Conservation (phyloP, 2,888 invertebrate genomes). For the Cataglyphis altisquamis region DNA sequence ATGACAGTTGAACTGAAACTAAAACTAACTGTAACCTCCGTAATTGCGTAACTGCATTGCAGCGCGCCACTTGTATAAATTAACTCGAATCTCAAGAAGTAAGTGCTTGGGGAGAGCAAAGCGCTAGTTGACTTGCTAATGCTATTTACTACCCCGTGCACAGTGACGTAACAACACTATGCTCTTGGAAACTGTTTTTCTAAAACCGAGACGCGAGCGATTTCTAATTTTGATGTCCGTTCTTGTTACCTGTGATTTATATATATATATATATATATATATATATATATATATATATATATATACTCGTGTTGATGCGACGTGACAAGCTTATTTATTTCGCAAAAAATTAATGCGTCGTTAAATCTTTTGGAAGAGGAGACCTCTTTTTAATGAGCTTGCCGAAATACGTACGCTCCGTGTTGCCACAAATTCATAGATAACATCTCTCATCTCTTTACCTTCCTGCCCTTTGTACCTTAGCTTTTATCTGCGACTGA, state of each 20-base stretch:
- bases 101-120: constrained; percentile 82
- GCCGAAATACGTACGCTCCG: constrained; percentile 21
- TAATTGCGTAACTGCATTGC: constrained; percentile 83
- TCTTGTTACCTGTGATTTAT: neutral
- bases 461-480: neutral
- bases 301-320: neutral
- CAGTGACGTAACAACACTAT: constrained; percentile 73
- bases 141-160: constrained; percentile 80
- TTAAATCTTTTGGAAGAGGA: constrained; percentile 35
- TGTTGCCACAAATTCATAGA: constrained; percentile 7
- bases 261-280: neutral
- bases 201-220: constrained; percentile 23
- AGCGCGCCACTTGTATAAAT: constrained; percentile 84
- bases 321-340: constrained; percentile 40
- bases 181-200: constrained; percentile 72
- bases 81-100: constrained; percentile 85
- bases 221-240: constrained; percentile 16
- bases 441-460: constrained; percentile 14
- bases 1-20: constrained; percentile 75
- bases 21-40: constrained; percentile 81
- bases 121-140: constrained; percentile 85
- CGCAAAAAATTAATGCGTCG: constrained; percentile 65
- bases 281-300: neutral
- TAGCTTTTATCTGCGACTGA: constrained; percentile 19
- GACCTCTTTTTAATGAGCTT: constrained; percentile 52